Evolutionary conservation across 2,113 vertebrate species (phyloP), one percentile per base, ranked within the genome.

Genomic region (Sterrhoptilus dennistouni): DNA sequence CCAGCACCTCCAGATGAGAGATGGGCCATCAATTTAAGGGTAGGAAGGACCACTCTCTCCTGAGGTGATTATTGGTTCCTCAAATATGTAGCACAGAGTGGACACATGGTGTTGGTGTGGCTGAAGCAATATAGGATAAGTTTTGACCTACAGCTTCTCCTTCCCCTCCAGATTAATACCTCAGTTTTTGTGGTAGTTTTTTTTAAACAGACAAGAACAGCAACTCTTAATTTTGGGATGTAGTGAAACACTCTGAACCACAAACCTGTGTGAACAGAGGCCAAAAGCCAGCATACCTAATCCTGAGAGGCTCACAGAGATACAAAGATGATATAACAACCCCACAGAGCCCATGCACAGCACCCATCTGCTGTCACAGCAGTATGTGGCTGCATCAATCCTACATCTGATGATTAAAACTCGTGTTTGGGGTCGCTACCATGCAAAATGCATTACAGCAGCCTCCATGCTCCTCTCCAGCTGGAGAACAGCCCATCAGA

Each of bases 401-500:
- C 77, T 42, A 40, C 35, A 52, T 74, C 9, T 74, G 45, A 57
- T 56, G 59, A 59, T 86, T 45, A 69, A 85, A 90, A 66, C 56
- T 78, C 14, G 1, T 52, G 18, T 66, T 92, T 93, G 85, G 82
- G 61, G 56, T 66, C 1, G 0, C 60, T 71, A 29, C 56, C 80
- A 82, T 68, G 40, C 76, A 92, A 83, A 92, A 95, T 84, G 60
- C 72, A 75, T 86, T 68, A 54, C n/a, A 92, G 80, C 4, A 5
- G 72, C 44, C 88, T 92, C 68, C 36, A 27, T 76, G 68, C 59
- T 86, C 35, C 68, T 92, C 64, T 92, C 52, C 85, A 84, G 53
- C 83, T 96, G 93, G 88, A 94, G 82, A 79, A 19, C 56, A 88
- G 79, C 79, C 92, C 92, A 93, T 93, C 95, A 81, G 90, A 90